phyloP scores from a whole-genome alignment of 2,113 vertebrate genomes.

The Ancistrus triradiatus region DNA sequence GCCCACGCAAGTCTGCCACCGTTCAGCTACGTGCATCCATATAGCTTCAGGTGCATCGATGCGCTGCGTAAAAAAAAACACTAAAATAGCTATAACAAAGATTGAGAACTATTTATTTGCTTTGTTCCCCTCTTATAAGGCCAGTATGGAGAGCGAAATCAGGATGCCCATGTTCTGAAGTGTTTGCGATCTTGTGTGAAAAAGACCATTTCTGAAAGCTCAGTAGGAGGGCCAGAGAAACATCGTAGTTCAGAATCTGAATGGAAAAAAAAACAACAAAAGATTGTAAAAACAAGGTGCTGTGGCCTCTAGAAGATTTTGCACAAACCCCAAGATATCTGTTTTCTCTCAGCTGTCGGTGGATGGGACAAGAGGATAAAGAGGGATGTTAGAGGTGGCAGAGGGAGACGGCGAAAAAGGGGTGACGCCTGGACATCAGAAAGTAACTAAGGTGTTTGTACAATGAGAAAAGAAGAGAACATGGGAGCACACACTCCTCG shows the following conservation, averaged over 20 bases:
- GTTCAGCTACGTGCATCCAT: conserved; percentile 51
- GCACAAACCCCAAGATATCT: conserved; percentile 64
- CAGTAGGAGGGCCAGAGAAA: conserved; percentile 51
- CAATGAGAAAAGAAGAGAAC: conserved; percentile 51
- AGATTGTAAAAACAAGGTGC: conserved; percentile 48
- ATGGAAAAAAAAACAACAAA: conserved; percentile 45
- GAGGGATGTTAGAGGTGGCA: conserved; percentile 62
- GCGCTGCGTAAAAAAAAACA: too few species aligned
- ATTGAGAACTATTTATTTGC: conserved; percentile 81
- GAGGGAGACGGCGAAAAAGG: conserved; percentile 56
- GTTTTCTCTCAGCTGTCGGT: conserved; percentile 55
- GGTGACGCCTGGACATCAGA: conserved; percentile 69
- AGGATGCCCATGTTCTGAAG: conserved; percentile 40
- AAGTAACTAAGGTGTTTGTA: conserved; percentile 79
- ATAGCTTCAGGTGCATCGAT: conserved; percentile 61
- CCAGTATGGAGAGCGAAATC: conserved; percentile 75
- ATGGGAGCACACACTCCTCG: conserved; percentile 74
- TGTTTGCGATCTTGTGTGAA: conserved; percentile 32
- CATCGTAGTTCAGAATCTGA: conserved; percentile 58
- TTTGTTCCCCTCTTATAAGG: conserved; percentile 70
- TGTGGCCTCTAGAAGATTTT: conserved; percentile 63
- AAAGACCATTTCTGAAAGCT: conserved; percentile 24
- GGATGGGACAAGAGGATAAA: conserved; percentile 63
- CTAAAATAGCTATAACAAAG: conserved; percentile 83
- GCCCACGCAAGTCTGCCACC: conserved; percentile 53